A percentile compares a stretch with the other conserved stretches of the same genome.
Evolutionary conservation across 2,888 invertebrate genomes (phyloP).

Genomic region (Sepioteuthis lessoniana): DNA sequence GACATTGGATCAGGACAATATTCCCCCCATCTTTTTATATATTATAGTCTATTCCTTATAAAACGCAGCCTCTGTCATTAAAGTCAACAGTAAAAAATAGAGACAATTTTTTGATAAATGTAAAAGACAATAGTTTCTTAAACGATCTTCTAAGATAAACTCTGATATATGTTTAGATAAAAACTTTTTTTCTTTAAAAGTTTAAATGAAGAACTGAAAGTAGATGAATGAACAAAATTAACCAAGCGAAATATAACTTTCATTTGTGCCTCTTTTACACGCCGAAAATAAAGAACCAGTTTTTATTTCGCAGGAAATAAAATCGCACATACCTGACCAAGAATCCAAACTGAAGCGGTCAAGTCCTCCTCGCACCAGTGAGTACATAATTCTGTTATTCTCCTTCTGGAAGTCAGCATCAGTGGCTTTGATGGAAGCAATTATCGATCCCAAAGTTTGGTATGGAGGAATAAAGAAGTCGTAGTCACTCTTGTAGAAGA

Average conservation of each 20-base stretch:
- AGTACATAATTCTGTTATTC: slow-evolving; percentile 47
- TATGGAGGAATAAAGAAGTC: slow-evolving; percentile 16
- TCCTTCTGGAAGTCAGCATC: slow-evolving; percentile 46
- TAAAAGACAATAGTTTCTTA: too few relatives aligned
- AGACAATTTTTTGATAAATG: too few relatives aligned
- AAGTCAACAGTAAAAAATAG: too few relatives aligned
- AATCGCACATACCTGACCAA: slow-evolving; percentile 43
- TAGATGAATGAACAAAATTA: not conserved
- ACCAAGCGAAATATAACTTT: not conserved
- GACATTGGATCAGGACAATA: too few relatives aligned
- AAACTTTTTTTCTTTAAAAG: too few relatives aligned
- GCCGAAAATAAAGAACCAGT: not conserved
- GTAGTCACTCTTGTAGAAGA: slow-evolving; percentile 49
- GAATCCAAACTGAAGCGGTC: slow-evolving; percentile 50
- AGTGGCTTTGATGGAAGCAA: slow-evolving; percentile 46
- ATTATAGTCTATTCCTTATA: too few relatives aligned
- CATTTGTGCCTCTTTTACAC: not conserved
- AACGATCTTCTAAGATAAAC: too few relatives aligned
- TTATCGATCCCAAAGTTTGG: not conserved
- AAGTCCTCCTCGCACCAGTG: slow-evolving; percentile 43
- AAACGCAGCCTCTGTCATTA: too few relatives aligned
- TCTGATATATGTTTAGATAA: too few relatives aligned
- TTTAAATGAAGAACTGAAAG: not conserved
- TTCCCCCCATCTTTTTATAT: too few relatives aligned
- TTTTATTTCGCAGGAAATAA: not conserved